Percentiles rank a stretch among this genome's conserved stretches.
Evolutionary conservation across 1,140 invertebrate species (phyloP).

Genomic region (Scaptomyza hsui): DNA sequence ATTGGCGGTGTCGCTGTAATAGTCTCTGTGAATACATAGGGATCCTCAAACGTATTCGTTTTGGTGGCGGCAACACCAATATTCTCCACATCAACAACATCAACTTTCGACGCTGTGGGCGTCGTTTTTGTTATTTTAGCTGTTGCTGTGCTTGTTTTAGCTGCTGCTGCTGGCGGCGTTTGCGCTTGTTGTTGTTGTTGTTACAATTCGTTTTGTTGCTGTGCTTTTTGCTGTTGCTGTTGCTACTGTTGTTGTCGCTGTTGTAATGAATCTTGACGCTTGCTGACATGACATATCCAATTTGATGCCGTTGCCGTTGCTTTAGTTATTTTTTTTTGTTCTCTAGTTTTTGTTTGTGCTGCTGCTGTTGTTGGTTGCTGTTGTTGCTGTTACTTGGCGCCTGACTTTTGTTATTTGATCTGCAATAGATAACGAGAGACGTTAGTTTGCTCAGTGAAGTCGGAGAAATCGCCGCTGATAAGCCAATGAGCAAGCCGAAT

Average conservation of each 20-base stretch:
- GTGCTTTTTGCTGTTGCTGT: constrained; percentile 43
- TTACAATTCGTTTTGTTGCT: constrained; percentile 36
- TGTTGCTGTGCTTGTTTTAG: constrained; percentile 10
- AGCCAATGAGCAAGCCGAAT: constrained; percentile 14
- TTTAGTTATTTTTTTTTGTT: constrained; percentile 25
- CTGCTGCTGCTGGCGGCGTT: constrained; percentile 28
- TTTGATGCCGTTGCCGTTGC: constrained; percentile 69
- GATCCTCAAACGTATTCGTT: constrained; percentile 79
- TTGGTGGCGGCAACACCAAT: constrained; percentile 54
- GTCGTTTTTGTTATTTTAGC: constrained; percentile 28
- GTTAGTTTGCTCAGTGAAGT: constrained; percentile 41
- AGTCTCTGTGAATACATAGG: constrained; percentile 83
- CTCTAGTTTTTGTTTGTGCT: constrained; percentile 4
- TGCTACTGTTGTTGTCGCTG: constrained; percentile 51
- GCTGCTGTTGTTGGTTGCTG: constrained; percentile 24
- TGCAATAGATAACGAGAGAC: constrained; percentile 45
- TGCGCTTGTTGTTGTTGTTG: constrained; percentile 36
- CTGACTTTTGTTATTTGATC: constrained; percentile 58
- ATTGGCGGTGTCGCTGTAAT: constrained; percentile 78
- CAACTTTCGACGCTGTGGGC: constrained; percentile 20
- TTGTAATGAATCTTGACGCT: constrained; percentile 75
- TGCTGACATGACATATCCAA: constrained; percentile 84
- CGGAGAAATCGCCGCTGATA: constrained; percentile 28
- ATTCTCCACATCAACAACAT: constrained; percentile 47
- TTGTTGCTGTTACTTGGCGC: constrained; percentile 16